Evolutionary conservation across 2,113 vertebrate species (phyloP).

Genomic region (Anas platyrhynchos): DNA sequence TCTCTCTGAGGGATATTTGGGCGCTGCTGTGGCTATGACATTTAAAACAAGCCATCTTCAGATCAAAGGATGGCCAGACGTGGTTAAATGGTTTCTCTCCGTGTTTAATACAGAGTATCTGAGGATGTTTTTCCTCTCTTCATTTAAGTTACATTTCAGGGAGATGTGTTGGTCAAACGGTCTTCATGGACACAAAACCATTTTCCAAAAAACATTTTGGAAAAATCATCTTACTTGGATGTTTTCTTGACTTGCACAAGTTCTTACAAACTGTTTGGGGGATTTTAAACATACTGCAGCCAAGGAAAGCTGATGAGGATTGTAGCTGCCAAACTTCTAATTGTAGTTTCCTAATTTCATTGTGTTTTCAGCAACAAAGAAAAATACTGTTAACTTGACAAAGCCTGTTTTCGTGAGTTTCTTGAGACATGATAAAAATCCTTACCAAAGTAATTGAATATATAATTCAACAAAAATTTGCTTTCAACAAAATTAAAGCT

Average conservation of each 20-base stretch:
- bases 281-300: slow-evolving; percentile 31
- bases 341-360: slow-evolving; percentile 18
- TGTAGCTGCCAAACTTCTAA: neutral
- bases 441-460: neutral
- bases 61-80: neutral
- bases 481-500: slow-evolving; percentile 14
- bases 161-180: neutral
- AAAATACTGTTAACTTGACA: slow-evolving; percentile 35
- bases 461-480: neutral
- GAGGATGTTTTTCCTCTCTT: neutral
- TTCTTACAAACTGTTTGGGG: slow-evolving; percentile 28
- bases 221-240: neutral
- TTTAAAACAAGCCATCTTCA: neutral
- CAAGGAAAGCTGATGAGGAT: slow-evolving; percentile 26
- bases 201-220: neutral
- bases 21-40: neutral
- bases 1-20: neutral
- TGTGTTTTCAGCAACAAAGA: slow-evolving; percentile 38
- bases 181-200: neutral
- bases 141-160: neutral
- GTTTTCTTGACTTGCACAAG: neutral
- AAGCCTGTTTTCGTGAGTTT: neutral
- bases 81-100: neutral
- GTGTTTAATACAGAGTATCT: neutral
- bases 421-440: neutral